A percentile compares a stretch with the other conserved stretches of the same genome.
phyloP scores from a whole-genome alignment of 2,113 vertebrate species.

The Notarius lentiginosus region DNA sequence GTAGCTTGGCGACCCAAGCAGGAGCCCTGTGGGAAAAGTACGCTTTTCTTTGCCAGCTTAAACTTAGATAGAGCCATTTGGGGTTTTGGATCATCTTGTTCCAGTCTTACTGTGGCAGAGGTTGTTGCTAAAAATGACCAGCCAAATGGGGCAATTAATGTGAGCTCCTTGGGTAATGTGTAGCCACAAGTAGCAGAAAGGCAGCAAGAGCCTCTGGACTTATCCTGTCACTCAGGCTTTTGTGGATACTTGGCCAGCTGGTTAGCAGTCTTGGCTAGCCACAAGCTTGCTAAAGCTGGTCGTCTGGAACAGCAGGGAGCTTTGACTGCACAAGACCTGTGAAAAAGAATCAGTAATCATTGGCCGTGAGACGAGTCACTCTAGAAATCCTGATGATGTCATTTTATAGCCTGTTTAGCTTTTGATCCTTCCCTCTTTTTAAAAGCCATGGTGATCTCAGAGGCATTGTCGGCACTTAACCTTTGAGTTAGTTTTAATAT shows the following conservation, averaged over 20 bases:
- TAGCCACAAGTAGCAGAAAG: conserved; percentile 68
- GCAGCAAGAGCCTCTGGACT: conserved; percentile 57
- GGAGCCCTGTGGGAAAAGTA: conserved; percentile 60
- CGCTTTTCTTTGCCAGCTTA: conserved; percentile 64
- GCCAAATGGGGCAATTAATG: conserved; percentile 65
- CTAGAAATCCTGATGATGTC: conserved; percentile 54
- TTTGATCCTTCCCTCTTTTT: conserved; percentile 56
- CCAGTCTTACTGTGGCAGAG: conserved; percentile 59
- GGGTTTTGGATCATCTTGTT: conserved; percentile 67
- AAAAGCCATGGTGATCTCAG: conserved; percentile 61
- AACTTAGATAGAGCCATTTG: conserved; percentile 70
- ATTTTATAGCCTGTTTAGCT: conserved; percentile 57
- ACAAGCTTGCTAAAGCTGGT: conserved; percentile 50
- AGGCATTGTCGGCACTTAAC: conserved; percentile 60
- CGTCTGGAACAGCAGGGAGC: conserved; percentile 30
- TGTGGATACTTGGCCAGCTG: conserved; percentile 49
- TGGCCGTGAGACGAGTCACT: conserved; percentile 37
- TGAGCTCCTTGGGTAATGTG: conserved; percentile 56
- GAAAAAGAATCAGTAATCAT: conserved; percentile 38
- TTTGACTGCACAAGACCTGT: conserved; percentile 20
- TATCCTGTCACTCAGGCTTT: conserved; percentile 60
- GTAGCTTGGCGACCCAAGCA: conserved; percentile 62
- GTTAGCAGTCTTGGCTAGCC: conserved; percentile 55
- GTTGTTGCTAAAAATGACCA: conserved; percentile 55
- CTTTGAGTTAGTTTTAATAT: conserved; percentile 59